Evolutionary conservation across 2,888 invertebrate genomes (phyloP), one percentile per base, ranked within the genome.

Genomic region (Vannuccia rotundouncinata): DNA sequence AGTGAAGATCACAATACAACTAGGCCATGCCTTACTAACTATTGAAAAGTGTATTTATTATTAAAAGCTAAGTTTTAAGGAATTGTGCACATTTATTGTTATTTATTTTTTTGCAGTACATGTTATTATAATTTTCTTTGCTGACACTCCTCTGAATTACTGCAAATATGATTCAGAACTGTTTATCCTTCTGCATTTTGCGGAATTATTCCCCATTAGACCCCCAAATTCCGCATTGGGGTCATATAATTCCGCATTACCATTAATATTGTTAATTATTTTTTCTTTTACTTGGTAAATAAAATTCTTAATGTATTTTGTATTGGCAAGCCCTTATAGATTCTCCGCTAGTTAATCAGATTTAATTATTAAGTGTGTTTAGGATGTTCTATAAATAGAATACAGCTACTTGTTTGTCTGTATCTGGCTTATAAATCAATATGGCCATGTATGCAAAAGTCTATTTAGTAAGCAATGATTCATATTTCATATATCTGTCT

Each of bases 401-500:
- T 45, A 45, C 45, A 45, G 45, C 45, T 45, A 17, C 45, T 10
- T 45, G 45, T 17, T 10, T 45, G 5, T 45, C 10, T 45, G 10
- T 45, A 17, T 45, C 5, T 45, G 45, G 5, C 10, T 5, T 17
- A 10, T 45, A 45, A 45, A 45, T 45, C 45, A 17, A 45, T 45
- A 45, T 5, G 17, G 45, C 45, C 17, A 17, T 45, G 45, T 45
- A 17, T 45, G 45, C 17, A 45, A 45, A 66, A 66, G 66, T 66
- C 25, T 66, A 66, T 66, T 66, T 66, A 66, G 66, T 66, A 66
- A 66, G 66, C 66, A 5, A 66, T 2, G 66, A 66, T 66, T 66
- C 66, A 66, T 66, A 66, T n/a, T n/a, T n/a, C n/a, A n/a, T n/a
- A n/a, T n/a, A n/a, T n/a, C n/a, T n/a, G n/a, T n/a, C n/a, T n/a